Base-by-base conservation (phyloP, 1,140 invertebrate genomes). In the Platorchestia sp. region DNA sequence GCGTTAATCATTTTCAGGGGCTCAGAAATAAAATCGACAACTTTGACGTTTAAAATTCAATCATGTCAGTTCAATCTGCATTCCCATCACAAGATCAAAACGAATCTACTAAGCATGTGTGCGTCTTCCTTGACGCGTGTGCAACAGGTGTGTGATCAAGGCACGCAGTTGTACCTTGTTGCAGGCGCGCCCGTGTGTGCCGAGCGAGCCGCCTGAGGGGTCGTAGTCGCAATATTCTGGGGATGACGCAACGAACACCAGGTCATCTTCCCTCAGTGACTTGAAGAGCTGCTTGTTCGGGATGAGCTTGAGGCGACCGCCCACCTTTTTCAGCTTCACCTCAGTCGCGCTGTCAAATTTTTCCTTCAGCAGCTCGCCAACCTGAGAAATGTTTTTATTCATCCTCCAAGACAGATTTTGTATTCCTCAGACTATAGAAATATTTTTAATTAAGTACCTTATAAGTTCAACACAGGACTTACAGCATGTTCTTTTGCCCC, bases 211-310 rank as follows among this genome's bases (percentile, higher is more conserved):
- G 19, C 97, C 97, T 3, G 97, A 97, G 42, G 98, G 97, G 97
- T 99, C 98, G 40, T 96, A 98, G 97, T 99, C 98, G 97, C 99
- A 99, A 96, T 98, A 99, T 97, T 99, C 98, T 0, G 98, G 98
- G 86, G 98, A 98, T 95, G 98, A 98, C 96, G 99, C 98, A 95
- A 99, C 97, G 97, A 98, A 99, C 16, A 99, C 98, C 95, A 99
- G 97, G 97, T 99, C 98, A 47, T 97, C 97, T 41, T 97, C 97
- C 96, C 97, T 96, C 96, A 96, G 96, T 96, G 95, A 97, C 97
- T 95, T 97, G 95, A 97, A 97, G 53, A 96, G 96, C 42, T 96
- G 96, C 47, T 96, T 96, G 43, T 96, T 96, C 10, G 97, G 97
- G 42, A 96, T 96, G 22, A 97, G 96, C 95, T 96, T 96, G 41